Conservation (phyloP, 2,888 invertebrate species). For the Parelbella ahira region DNA sequence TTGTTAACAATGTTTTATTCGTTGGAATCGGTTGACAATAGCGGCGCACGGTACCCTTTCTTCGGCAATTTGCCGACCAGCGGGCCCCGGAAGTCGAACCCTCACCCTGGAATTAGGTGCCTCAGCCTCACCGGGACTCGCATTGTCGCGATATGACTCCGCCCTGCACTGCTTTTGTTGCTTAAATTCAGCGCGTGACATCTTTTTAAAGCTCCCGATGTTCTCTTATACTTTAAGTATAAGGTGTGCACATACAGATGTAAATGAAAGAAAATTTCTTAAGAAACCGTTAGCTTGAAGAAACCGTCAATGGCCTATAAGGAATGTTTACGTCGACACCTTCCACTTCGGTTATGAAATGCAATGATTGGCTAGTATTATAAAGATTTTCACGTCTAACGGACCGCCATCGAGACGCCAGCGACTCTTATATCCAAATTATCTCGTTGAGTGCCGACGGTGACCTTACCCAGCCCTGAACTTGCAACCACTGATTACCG, state of each 20-base stretch:
- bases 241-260: conserved; percentile 5
- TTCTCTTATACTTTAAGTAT: conserved; percentile 5
- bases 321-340: conserved; percentile 9
- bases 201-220: conserved; percentile 31
- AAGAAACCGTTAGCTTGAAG: conserved; percentile 11
- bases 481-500: conserved; percentile 74
- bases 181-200: conserved; percentile 67
- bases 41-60: conserved; percentile 68
- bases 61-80: conserved; percentile 74
- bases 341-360: too few species aligned
- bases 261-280: conserved; percentile 4
- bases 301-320: neutral
- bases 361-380: conserved; percentile 23
- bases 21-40: conserved; percentile 77
- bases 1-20: conserved; percentile 72
- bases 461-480: conserved; percentile 67
- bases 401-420: conserved; percentile 39
- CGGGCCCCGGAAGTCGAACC: conserved; percentile 70
- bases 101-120: conserved; percentile 68
- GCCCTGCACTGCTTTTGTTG: conserved; percentile 58
- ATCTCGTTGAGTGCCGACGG: conserved; percentile 51
- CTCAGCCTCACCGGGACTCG: conserved; percentile 64
- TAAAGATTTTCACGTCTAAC: conserved; percentile 15
- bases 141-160: conserved; percentile 61
- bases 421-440: conserved; percentile 47